These are phyloP conservation scores for Camponotus floridanus DNA, from an alignment of 1,140 invertebrate species.

Conservation along the genomic window DNA sequence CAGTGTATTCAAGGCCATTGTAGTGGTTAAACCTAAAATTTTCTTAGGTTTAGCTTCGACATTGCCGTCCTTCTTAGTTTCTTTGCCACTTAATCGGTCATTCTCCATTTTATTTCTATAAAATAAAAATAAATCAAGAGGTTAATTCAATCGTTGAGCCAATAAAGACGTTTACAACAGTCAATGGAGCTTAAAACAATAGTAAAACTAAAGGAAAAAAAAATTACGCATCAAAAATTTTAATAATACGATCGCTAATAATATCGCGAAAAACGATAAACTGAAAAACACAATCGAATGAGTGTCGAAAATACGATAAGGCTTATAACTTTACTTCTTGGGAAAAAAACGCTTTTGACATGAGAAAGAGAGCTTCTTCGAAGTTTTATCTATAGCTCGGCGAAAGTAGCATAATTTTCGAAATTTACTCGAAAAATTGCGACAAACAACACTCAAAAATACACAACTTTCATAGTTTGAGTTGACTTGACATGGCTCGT, in stretches of 20 bases:
- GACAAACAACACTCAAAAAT: conserved; percentile 28
- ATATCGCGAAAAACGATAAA: not conserved
- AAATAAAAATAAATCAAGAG: not conserved
- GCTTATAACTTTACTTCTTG: not conserved
- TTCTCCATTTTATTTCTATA: conserved; percentile 56
- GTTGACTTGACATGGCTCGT: not conserved
- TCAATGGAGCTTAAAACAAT: too few species aligned
- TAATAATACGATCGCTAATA: not conserved
- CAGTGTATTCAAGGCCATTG: conserved; percentile 84
- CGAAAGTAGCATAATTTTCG: not conserved
- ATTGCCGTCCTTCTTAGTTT: conserved; percentile 19
- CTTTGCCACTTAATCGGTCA: conserved; percentile 35
- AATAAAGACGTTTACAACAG: not conserved
- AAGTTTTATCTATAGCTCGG: not conserved
- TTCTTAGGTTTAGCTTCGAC: conserved; percentile 61
- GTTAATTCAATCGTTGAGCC: not conserved
- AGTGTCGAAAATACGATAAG: not conserved
- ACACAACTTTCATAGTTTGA: not conserved
- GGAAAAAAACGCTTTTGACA: not conserved
- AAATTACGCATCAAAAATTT: not conserved
- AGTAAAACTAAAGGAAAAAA: too few species aligned
- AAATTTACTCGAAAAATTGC: conserved; percentile 29
- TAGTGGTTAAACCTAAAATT: conserved; percentile 84
- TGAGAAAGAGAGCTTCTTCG: not conserved
- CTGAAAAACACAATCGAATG: not conserved